Conservation (phyloP, 2,888 invertebrate species). For the Smittia aterrima region DNA sequence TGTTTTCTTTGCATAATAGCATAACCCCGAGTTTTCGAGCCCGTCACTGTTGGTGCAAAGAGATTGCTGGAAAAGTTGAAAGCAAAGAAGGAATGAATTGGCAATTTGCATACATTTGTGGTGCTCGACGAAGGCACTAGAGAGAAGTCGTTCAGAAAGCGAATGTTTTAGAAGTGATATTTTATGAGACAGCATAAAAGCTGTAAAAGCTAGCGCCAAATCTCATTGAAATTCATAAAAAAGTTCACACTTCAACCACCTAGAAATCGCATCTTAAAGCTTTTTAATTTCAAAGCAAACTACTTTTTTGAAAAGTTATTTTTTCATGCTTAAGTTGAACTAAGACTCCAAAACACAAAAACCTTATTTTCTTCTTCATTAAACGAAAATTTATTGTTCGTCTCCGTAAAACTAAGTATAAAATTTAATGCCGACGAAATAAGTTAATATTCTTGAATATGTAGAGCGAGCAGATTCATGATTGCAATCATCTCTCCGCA, state of each 20-base stretch:
- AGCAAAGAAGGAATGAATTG: constrained; percentile 21
- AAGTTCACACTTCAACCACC: neutral
- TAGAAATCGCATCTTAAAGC: too few species aligned
- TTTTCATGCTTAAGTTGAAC: constrained; percentile 17
- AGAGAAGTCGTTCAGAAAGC: constrained; percentile 2
- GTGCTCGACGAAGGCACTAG: neutral
- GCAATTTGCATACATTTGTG: constrained; percentile 36
- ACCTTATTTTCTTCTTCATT: too few species aligned
- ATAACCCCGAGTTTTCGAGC: too few species aligned
- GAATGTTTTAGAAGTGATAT: constrained; percentile 17
- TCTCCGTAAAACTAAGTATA: neutral
- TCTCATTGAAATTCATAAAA: constrained; percentile 14
- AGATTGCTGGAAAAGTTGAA: neutral
- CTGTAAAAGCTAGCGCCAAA: constrained; percentile 5
- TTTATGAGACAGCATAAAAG: constrained; percentile 26
- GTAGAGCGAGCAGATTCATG: too few species aligned
- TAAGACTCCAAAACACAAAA: constrained; percentile 3
- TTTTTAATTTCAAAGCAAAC: too few species aligned
- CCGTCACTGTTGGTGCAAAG: neutral
- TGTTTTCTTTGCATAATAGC: neutral
- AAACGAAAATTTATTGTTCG: too few species aligned
- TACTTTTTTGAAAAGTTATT: too few species aligned
- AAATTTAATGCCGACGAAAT: neutral
- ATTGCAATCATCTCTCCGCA: too few species aligned
- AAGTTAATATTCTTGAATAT: too few species aligned